Conservation (phyloP, 1,140 invertebrate genomes). For the Antheraea mylitta region DNA sequence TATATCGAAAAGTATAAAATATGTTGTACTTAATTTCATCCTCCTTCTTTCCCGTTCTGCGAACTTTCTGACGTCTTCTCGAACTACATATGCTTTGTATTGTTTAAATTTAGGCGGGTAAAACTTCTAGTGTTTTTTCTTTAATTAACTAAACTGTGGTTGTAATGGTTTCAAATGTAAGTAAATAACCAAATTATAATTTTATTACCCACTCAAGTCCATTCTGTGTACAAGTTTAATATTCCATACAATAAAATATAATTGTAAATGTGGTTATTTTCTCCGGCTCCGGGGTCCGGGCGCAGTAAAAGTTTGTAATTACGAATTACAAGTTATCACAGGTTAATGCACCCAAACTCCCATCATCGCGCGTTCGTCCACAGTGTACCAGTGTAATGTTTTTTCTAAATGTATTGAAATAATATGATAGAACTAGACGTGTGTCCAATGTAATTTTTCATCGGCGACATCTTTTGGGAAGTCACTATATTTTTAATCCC, state of each 20-base stretch:
- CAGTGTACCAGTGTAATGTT: slow-evolving; percentile 18
- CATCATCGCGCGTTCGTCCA: slow-evolving; percentile 33
- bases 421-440: no score
- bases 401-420: no score
- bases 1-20: no score
- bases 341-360: slow-evolving; percentile 63
- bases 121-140: background rate
- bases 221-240: slow-evolving; percentile 43
- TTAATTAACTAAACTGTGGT: background rate
- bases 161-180: background rate
- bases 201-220: slow-evolving; percentile 18
- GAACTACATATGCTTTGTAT: no score
- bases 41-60: no score
- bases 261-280: slow-evolving; percentile 57
- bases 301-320: slow-evolving; percentile 71
- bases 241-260: slow-evolving; percentile 23
- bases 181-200: background rate
- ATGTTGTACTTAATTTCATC: no score
- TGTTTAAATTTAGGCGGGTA: no score
- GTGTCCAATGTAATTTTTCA: no score
- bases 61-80: no score
- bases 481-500: no score
- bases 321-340: slow-evolving; percentile 67
- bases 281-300: slow-evolving; percentile 47
- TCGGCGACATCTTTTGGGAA: no score